phyloP scores from a whole-genome alignment of 1,140 invertebrate genomes.

The Ruditapes philippinarum region DNA sequence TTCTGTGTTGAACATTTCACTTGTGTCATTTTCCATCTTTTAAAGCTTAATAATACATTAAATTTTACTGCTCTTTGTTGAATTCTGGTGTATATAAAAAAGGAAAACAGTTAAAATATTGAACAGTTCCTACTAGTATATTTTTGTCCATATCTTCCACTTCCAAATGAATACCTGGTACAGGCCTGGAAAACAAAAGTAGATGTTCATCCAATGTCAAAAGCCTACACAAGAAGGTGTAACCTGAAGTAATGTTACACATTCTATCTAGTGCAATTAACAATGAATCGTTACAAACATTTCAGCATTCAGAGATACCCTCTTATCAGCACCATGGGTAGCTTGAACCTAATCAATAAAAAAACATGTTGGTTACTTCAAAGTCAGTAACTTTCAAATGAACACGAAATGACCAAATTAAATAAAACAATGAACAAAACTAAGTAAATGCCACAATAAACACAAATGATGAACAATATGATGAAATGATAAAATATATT shows the following conservation, averaged over 20 bases:
- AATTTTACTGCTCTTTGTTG: no score
- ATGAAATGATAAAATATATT: no score
- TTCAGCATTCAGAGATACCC: not conserved
- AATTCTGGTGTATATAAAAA: no score
- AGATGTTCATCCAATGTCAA: conserved; percentile 34
- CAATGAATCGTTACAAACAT: conserved; percentile 8
- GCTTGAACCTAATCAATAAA: not conserved
- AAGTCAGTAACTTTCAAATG: not conserved
- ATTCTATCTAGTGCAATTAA: conserved; percentile 33
- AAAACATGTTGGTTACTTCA: conserved; percentile 57
- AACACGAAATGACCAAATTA: no score
- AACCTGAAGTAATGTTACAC: not conserved
- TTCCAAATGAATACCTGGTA: not conserved
- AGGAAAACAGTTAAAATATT: no score
- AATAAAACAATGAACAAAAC: no score
- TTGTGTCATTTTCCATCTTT: conserved; percentile 24
- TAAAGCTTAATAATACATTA: no score
- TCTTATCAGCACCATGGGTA: not conserved
- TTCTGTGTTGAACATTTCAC: conserved; percentile 30
- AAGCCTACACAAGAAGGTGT: conserved; percentile 23
- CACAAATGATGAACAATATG: no score
- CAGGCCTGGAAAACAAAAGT: conserved; percentile 40
- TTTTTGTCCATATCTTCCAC: not conserved
- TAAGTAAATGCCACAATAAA: no score
- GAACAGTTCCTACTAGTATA: no score